Base-by-base conservation (phyloP, 53 echinoderm and acorn worm genomes). In the Henricia sp. region DNA sequence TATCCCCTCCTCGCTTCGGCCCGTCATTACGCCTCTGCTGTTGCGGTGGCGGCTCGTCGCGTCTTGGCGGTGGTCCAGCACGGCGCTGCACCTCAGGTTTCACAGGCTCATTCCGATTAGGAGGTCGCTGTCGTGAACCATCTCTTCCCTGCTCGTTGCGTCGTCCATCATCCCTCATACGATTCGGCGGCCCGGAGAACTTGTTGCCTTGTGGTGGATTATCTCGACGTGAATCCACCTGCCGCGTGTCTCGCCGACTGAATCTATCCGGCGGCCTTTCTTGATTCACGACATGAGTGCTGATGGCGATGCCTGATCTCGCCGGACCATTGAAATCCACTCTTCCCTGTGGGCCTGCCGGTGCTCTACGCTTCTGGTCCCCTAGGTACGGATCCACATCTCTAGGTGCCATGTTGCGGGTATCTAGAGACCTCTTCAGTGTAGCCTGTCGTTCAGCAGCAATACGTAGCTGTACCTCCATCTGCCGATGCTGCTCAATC, bases 391-490 rank as follows among this genome's bases (percentile, higher is more conserved):
- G 93, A 72, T 93, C 93, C 20, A 89, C 74, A 48, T 92, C 92
- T 24, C 90, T 89, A 80, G 90, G 74, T 12, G 93, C 91, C 71
- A 93, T 74, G 53, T 84, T 86, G 52, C 95, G 74, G 27, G 92
- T 92, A 52, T 99, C 99, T 6, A 94, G 82, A 33, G 92, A 86
- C 40, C 99, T 80, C 71, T 99, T 99, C 41, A 99, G 75, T 17
- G 90, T 84, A 44, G 92, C 82, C 10, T 90, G 83, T 50, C 94
- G 94, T 67, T 99, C 99, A 42, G 92, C 92, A 82, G 94, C 99
- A 23, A 94, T 41, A 19, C 99, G 94, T 23, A 99, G 86, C 72
- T 99, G 99, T 89, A 94, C 77, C 66, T 92, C 94, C 43, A 99
- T 87, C 52, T 91, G 86, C 37, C 94, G 74, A 27, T 83, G 85